These are phyloP conservation scores for Pachypeltis micranthus DNA, from an alignment of 1,140 invertebrate species.

Conservation along the genomic window DNA sequence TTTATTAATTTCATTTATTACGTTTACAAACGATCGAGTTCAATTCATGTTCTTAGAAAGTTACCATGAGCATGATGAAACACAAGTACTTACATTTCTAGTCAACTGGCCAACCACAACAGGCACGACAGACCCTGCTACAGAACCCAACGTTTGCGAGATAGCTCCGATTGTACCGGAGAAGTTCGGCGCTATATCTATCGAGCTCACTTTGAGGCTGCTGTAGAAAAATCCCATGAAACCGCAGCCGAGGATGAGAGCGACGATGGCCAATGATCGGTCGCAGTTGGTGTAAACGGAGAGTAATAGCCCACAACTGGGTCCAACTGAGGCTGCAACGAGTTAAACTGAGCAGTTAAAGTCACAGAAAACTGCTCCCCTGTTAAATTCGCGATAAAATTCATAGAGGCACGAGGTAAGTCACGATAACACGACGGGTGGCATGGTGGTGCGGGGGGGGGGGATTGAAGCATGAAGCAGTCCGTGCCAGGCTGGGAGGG, in stretches of 20 bases:
- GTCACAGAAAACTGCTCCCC: no score
- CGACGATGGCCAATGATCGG: not conserved
- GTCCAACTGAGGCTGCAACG: not conserved
- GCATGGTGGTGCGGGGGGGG: no score
- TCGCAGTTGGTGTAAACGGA: not conserved
- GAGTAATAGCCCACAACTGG: not conserved
- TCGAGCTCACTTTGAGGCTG: not conserved
- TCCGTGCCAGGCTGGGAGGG: no score
- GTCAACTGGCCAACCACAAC: not conserved
- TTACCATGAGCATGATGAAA: no score
- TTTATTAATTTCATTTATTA: no score
- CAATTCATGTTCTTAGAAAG: no score
- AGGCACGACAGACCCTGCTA: not conserved
- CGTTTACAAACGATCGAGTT: no score
- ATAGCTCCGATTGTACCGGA: not conserved
- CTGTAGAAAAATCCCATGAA: conserved; percentile 1
- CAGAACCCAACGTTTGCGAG: not conserved
- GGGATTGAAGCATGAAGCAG: no score
- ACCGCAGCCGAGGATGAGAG: not conserved
- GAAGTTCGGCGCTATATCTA: not conserved
- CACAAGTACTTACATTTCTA: not conserved
- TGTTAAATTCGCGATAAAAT: no score
- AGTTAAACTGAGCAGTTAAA: no score
- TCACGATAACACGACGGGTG: no score
- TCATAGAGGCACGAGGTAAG: no score